Percentiles rank a stretch among this genome's conserved stretches.
Conservation (phyloP, 1,140 invertebrate genomes). For the Magallana ariakensis region DNA sequence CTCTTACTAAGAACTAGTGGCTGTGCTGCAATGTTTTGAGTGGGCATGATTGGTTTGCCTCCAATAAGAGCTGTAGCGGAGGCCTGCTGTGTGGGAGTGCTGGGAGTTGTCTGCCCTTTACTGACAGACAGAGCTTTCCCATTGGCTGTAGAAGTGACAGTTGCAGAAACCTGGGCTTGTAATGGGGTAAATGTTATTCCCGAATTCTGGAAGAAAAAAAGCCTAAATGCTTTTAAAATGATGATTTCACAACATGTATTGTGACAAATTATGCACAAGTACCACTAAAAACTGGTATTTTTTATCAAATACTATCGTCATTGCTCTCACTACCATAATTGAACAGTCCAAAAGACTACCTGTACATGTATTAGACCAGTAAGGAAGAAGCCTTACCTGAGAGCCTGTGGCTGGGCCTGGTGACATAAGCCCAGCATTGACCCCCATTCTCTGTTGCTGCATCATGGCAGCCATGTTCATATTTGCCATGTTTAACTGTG, state of each 20-base stretch:
- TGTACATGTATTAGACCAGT: too few relatives aligned
- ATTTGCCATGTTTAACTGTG: conserved; percentile 67
- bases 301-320: too few relatives aligned
- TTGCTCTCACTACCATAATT: too few relatives aligned
- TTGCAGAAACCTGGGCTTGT: conserved; percentile 28
- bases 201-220: background rate
- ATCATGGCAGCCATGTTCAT: conserved; percentile 65
- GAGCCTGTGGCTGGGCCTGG: conserved; percentile 63
- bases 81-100: conserved; percentile 55
- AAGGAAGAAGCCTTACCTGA: conserved; percentile 50
- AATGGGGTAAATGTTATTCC: conserved; percentile 40
- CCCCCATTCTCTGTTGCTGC: conserved; percentile 61
- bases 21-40: conserved; percentile 58
- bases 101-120: conserved; percentile 50
- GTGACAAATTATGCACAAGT: too few relatives aligned
- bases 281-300: too few relatives aligned
- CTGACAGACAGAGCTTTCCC: conserved; percentile 31
- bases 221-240: background rate
- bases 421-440: conserved; percentile 58
- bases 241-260: too few relatives aligned
- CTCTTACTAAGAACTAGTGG: conserved; percentile 68
- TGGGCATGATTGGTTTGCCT: conserved; percentile 71
- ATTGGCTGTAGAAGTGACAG: conserved; percentile 37
- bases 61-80: conserved; percentile 69
- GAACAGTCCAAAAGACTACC: background rate